These are phyloP conservation scores for Parambassis ranga DNA, from an alignment of 2,797 vertebrate genomes.

Conservation along the genomic window DNA sequence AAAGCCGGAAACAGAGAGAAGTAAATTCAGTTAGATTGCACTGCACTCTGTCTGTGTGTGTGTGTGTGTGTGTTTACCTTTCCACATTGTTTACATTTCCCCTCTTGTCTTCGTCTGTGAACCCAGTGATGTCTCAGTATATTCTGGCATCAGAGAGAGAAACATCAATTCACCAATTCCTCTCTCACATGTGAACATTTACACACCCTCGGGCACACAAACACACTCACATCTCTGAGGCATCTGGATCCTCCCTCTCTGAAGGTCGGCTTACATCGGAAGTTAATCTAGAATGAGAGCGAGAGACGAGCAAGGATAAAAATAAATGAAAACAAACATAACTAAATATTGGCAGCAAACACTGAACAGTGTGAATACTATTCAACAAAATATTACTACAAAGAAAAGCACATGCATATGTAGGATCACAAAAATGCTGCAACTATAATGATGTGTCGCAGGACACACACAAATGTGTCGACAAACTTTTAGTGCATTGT, in stretches of 20 bases:
- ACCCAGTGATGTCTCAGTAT: slow-evolving; percentile 97
- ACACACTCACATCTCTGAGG: slow-evolving; percentile 89
- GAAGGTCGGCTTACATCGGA: slow-evolving; percentile 96
- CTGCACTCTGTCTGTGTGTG: not conserved
- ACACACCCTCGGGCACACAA: not conserved
- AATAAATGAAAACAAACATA: not conserved
- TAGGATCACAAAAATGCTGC: no score
- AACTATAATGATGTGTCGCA: no score
- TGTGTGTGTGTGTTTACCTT: slow-evolving; percentile 80
- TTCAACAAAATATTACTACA: no score
- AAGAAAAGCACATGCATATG: no score
- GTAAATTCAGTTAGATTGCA: no score
- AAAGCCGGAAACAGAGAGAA: no score
- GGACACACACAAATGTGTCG: no score
- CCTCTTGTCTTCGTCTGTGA: slow-evolving; percentile 93
- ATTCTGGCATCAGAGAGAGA: slow-evolving; percentile 81
- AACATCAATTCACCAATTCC: not conserved
- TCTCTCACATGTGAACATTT: not conserved
- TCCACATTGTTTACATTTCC: slow-evolving; percentile 96
- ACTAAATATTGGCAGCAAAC: not conserved
- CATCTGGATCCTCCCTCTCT: slow-evolving; percentile 92
- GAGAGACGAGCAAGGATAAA: slow-evolving; percentile 34
- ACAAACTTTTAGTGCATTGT: no score
- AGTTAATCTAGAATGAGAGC: slow-evolving; percentile 88
- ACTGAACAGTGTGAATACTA: no score